phyloP scores from a whole-genome alignment of 2,888 invertebrate species.

The Parnassius glacialis region DNA sequence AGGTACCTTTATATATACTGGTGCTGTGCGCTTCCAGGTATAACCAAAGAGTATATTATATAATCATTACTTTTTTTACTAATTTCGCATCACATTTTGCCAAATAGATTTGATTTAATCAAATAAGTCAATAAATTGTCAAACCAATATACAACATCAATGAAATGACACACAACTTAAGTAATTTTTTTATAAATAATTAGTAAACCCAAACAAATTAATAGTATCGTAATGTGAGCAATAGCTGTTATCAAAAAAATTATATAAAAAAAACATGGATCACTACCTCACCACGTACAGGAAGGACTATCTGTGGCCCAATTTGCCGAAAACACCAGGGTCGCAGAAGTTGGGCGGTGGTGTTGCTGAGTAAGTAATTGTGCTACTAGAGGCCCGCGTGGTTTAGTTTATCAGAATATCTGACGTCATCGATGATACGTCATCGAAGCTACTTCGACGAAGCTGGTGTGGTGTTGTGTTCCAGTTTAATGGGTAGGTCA shows the following conservation, averaged over 20 bases:
- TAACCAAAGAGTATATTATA: too few species aligned
- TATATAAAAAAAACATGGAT: conserved; percentile 62
- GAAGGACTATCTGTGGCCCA: conserved; percentile 84
- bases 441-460: too few species aligned
- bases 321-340: conserved; percentile 47
- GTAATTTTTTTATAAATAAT: conserved; percentile 8
- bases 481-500: too few species aligned
- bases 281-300: conserved; percentile 83
- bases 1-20: too few species aligned
- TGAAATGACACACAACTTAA: conserved; percentile 3
- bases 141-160: conserved; percentile 7
- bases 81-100: too few species aligned
- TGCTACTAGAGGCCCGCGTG: too few species aligned
- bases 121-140: conserved; percentile 2
- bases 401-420: too few species aligned
- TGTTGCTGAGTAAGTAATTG: conserved; percentile 46
- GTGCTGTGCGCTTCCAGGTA: too few species aligned
- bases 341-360: conserved; percentile 33
- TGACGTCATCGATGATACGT: too few species aligned
- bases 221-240: conserved; percentile 37
- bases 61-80: too few species aligned
- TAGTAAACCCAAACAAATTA: conserved; percentile 17
- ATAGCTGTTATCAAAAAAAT: conserved; percentile 18
- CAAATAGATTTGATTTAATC: not conserved
- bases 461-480: too few species aligned